Percentiles rank a stretch among this genome's conserved stretches.
Conservation (phyloP, 1,140 invertebrate species). For the Lamellibrachia luymesi region DNA sequence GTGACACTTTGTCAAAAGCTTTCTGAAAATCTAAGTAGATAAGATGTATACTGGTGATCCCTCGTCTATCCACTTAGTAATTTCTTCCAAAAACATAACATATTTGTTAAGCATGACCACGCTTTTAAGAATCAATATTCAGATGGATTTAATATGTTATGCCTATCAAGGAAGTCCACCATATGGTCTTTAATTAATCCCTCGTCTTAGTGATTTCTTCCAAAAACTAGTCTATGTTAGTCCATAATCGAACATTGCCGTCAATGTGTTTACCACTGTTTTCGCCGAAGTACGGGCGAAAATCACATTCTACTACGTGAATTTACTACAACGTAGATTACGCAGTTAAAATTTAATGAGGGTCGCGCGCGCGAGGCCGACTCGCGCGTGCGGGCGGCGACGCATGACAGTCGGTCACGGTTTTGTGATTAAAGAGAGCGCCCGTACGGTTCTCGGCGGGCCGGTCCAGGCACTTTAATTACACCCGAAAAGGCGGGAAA, state of each 20-base stretch:
- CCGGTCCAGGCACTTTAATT: background rate
- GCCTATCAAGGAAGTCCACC: too few species aligned
- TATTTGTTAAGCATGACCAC: too few species aligned
- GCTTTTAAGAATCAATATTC: too few species aligned
- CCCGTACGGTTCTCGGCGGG: background rate
- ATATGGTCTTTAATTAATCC: too few species aligned
- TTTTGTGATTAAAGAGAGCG: background rate
- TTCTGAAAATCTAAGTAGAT: too few species aligned
- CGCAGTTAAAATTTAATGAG: background rate
- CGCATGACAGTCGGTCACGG: background rate
- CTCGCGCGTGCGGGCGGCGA: background rate
- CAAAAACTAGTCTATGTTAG: too few species aligned
- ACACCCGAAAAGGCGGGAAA: background rate
- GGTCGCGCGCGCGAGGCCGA: background rate
- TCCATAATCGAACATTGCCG: background rate
- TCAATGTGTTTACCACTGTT: background rate
- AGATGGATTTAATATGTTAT: too few species aligned
- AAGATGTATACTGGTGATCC: too few species aligned
- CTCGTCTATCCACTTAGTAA: too few species aligned
- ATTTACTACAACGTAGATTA: background rate
- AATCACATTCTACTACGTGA: slow-evolving; percentile 1
- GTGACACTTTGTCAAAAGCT: too few species aligned
- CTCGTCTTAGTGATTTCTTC: too few species aligned
- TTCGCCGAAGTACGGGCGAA: background rate
- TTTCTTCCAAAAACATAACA: too few species aligned